These are phyloP conservation scores for Vipera ursinii DNA, from an alignment of 2,797 vertebrate species.

Conservation along the genomic window DNA sequence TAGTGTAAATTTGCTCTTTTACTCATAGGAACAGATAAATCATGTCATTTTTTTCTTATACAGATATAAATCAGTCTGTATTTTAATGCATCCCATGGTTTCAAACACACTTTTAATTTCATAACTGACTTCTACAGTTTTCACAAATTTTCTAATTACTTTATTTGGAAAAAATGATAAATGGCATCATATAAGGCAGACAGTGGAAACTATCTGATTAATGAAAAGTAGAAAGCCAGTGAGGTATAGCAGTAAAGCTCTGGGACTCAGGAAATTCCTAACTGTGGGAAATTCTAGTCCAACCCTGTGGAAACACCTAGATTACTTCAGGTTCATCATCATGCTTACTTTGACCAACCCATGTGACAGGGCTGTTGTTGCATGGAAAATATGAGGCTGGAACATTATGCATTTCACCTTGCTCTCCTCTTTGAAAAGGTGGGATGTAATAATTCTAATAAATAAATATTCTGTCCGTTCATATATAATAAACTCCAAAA, in stretches of 20 bases:
- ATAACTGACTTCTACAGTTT: background rate
- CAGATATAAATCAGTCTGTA: background rate
- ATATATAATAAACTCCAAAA: background rate
- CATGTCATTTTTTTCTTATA: background rate
- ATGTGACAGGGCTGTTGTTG: background rate
- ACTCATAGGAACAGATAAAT: background rate
- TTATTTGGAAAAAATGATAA: background rate
- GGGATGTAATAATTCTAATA: background rate
- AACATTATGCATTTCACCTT: background rate
- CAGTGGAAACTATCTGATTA: background rate
- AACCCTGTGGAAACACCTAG: background rate
- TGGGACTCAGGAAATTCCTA: background rate
- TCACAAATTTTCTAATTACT: background rate
- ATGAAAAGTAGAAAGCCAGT: background rate
- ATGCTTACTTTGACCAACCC: background rate
- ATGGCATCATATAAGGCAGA: background rate
- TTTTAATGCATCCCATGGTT: background rate
- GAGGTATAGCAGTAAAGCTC: background rate
- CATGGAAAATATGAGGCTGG: background rate
- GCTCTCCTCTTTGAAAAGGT: background rate
- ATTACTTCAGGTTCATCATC: background rate
- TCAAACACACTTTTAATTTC: background rate
- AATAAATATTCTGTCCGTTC: background rate
- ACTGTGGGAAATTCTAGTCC: background rate
- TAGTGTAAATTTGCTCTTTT: background rate